A percentile compares a stretch with the other conserved stretches of the same genome.
Evolutionary conservation across 2,113 vertebrate genomes (phyloP).

Genomic region (Montifringilla adamsi): DNA sequence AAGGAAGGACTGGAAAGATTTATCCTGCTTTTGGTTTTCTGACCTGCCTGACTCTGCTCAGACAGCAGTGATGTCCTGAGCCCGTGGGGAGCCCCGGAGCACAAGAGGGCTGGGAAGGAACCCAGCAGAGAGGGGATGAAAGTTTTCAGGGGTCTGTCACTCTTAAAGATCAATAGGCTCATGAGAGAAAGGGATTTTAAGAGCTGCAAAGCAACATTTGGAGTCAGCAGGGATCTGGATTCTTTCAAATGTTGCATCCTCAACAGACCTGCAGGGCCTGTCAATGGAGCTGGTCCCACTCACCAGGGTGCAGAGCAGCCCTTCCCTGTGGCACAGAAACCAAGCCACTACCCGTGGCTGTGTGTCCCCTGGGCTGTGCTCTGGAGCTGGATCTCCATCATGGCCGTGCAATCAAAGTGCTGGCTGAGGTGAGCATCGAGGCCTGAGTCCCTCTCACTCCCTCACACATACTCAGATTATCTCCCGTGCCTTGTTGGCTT

Average conservation of each 20-base stretch:
- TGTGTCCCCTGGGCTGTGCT: neutral
- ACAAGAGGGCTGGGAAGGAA: neutral
- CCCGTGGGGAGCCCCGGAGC: neutral
- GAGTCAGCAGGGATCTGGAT: neutral
- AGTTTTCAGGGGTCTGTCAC: neutral
- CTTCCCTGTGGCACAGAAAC: neutral
- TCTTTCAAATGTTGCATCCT: neutral
- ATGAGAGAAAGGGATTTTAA: neutral
- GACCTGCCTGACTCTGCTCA: neutral
- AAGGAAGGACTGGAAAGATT: neutral
- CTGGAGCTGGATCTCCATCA: neutral
- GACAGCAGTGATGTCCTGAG: neutral
- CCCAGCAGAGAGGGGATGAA: neutral
- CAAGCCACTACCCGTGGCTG: rapidly evolving
- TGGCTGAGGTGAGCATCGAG: neutral
- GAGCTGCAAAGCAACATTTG: neutral
- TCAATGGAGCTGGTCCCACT: neutral
- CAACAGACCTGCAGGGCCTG: neutral
- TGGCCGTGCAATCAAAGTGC: neutral
- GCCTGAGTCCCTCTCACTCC: neutral
- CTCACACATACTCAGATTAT: neutral
- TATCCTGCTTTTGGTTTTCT: neutral
- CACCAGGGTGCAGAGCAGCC: neutral
- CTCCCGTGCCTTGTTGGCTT: neutral
- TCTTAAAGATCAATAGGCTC: neutral